A percentile compares a stretch with the other conserved stretches of the same genome.
Evolutionary conservation across 2,888 invertebrate species (phyloP).

Genomic region (Chalcosyrphus nemorum): DNA sequence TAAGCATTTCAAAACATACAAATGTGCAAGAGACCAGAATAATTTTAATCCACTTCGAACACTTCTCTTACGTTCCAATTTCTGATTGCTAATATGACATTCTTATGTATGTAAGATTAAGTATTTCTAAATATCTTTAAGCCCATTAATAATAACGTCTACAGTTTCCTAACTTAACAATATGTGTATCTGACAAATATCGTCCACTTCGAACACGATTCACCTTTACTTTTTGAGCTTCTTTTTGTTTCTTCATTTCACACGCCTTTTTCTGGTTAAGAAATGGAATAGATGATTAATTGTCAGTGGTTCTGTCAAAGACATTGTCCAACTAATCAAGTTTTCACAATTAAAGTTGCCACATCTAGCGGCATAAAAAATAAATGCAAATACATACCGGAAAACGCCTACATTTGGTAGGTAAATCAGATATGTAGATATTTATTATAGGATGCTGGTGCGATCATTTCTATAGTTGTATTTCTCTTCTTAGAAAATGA

Average conservation of each 20-base stretch:
- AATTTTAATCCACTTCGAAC: not conserved
- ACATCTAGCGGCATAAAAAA: constrained; percentile 1
- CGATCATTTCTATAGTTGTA: not conserved
- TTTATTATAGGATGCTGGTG: constrained; percentile 8
- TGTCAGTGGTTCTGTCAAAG: constrained; percentile 2
- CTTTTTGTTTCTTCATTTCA: not conserved
- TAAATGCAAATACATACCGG: constrained; percentile 23
- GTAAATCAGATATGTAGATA: too few relatives aligned
- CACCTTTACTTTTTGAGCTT: not conserved
- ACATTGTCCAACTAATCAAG: not conserved
- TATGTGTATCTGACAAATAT: not conserved
- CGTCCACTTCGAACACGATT: not conserved
- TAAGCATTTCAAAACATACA: too few relatives aligned
- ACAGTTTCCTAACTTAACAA: too few relatives aligned
- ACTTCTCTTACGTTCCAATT: not conserved
- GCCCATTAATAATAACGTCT: too few relatives aligned
- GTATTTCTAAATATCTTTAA: too few relatives aligned
- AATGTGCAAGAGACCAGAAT: not conserved
- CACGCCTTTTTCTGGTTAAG: not conserved
- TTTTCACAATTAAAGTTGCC: constrained; percentile 12
- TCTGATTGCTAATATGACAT: too few relatives aligned
- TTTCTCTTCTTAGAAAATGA: not conserved
- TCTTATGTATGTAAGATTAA: too few relatives aligned
- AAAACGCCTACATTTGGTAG: constrained; percentile 30
- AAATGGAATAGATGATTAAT: constrained; percentile 11